These are phyloP conservation scores for Ophiothrix spiculata DNA, from an alignment of 35 echinoderm and acorn worm genomes.

Conservation along the genomic window DNA sequence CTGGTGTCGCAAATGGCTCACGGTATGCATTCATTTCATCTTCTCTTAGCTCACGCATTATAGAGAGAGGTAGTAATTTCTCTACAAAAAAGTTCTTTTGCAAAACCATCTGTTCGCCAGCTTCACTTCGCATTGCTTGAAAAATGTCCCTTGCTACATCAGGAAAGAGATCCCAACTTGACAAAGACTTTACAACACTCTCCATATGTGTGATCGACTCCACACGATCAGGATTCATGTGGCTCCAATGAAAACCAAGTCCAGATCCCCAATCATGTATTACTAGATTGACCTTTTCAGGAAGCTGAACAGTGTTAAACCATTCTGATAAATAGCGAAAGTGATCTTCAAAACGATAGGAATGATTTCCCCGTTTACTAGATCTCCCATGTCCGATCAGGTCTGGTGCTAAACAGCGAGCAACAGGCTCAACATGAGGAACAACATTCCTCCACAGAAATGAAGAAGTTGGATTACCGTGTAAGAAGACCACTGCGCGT, in stretches of 20 bases:
- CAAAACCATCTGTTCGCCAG: slow-evolving; percentile 71
- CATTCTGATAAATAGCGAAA: slow-evolving; percentile 72
- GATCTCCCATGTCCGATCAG: slow-evolving; percentile 83
- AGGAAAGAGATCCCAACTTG: slow-evolving; percentile 59
- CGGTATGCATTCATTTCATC: slow-evolving; percentile 82
- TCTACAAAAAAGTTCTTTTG: slow-evolving; percentile 81
- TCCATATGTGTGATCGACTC: slow-evolving; percentile 60
- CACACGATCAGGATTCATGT: slow-evolving; percentile 48
- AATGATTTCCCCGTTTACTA: slow-evolving; percentile 46
- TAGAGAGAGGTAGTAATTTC: slow-evolving; percentile 39
- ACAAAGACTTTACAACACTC: slow-evolving; percentile 32
- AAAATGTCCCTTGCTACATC: slow-evolving; percentile 52
- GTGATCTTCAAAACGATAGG: slow-evolving; percentile 75
- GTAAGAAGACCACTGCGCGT: slow-evolving; percentile 66
- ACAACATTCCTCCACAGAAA: slow-evolving; percentile 89
- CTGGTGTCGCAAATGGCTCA: slow-evolving; percentile 61
- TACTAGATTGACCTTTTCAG: slow-evolving; percentile 72
- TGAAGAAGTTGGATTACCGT: slow-evolving; percentile 93
- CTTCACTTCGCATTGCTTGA: slow-evolving; percentile 53
- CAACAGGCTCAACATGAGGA: slow-evolving; percentile 56
- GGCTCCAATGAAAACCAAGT: slow-evolving; percentile 73
- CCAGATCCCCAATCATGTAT: slow-evolving; percentile 90
- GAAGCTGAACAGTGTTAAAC: slow-evolving; percentile 72
- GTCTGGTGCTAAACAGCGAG: slow-evolving; percentile 82
- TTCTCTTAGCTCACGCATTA: slow-evolving; percentile 45